phyloP scores from a whole-genome alignment of 2,888 invertebrate genomes.

The Anthophora plumipes region DNA sequence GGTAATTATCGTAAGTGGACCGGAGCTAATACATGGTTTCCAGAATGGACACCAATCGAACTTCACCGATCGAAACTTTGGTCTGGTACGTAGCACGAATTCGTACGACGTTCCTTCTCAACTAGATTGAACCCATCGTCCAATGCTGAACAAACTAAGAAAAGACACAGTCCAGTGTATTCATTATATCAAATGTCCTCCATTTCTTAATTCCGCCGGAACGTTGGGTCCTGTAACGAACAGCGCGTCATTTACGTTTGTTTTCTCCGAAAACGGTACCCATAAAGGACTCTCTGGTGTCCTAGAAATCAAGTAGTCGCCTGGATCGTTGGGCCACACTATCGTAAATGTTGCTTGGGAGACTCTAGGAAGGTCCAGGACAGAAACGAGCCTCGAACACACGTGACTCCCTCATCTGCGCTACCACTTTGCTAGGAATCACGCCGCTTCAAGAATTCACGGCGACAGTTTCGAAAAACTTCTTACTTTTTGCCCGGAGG shows the following conservation, averaged over 20 bases:
- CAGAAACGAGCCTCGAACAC: conserved; percentile 18
- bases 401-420: neutral
- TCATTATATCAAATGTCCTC: conserved; percentile 38
- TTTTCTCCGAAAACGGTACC: conserved; percentile 67
- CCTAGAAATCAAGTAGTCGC: conserved; percentile 55
- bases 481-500: neutral
- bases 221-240: too few relatives aligned
- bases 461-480: conserved; percentile 24
- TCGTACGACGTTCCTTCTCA: conserved; percentile 24
- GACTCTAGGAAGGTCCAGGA: conserved; percentile 32
- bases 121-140: conserved; percentile 8
- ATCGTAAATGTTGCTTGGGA: conserved; percentile 57
- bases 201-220: conserved; percentile 52
- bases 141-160: neutral
- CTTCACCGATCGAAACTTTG: conserved; percentile 39
- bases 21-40: conserved; percentile 43
- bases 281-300: conserved; percentile 54
- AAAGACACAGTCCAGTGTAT: conserved; percentile 16
- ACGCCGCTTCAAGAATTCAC: conserved; percentile 5
- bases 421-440: conserved; percentile 18
- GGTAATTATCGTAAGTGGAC: conserved; percentile 59
- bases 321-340: conserved; percentile 57
- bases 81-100: conserved; percentile 17
- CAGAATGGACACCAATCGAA: conserved; percentile 35
- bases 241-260: conserved; percentile 58